phyloP scores from a whole-genome alignment of 2,797 vertebrate species.

The Pteropus rufus region DNA sequence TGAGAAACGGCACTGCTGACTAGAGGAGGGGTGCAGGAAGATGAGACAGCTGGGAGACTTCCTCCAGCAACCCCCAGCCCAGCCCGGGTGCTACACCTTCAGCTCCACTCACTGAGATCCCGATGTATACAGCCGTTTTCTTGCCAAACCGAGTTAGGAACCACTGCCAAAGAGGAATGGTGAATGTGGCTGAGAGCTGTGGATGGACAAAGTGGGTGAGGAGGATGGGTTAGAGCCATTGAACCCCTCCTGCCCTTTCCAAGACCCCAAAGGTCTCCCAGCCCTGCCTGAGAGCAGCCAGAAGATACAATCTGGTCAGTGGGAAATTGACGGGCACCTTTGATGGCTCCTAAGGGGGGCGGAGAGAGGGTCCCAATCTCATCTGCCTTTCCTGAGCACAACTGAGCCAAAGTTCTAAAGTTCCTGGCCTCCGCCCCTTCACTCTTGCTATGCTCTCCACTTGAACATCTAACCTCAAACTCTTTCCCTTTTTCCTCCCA shows the following conservation, averaged over 20 bases:
- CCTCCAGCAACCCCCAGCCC: neutral
- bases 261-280: neutral
- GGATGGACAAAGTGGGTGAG: neutral
- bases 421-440: neutral
- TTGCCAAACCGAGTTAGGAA: slow-evolving; percentile 97
- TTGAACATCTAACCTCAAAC: neutral
- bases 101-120: slow-evolving; percentile 90
- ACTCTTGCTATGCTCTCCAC: neutral
- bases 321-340: neutral
- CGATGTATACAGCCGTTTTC: slow-evolving; percentile 92
- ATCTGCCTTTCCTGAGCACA: neutral
- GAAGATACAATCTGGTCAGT: neutral
- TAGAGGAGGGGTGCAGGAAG: slow-evolving; percentile 69
- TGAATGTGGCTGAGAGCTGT: slow-evolving; percentile 91
- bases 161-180: slow-evolving; percentile 99
- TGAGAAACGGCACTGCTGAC: slow-evolving; percentile 95
- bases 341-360: neutral
- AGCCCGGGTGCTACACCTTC: neutral
- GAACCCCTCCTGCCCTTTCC: neutral
- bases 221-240: fast-evolving
- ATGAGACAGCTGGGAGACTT: neutral
- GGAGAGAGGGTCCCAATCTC: neutral
- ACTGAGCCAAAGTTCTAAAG: neutral
- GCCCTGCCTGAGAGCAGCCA: neutral
- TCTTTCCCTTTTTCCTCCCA: neutral